Evolutionary conservation across 2,888 invertebrate genomes (phyloP).

Genomic region (Gymnosoma rotundatum): DNA sequence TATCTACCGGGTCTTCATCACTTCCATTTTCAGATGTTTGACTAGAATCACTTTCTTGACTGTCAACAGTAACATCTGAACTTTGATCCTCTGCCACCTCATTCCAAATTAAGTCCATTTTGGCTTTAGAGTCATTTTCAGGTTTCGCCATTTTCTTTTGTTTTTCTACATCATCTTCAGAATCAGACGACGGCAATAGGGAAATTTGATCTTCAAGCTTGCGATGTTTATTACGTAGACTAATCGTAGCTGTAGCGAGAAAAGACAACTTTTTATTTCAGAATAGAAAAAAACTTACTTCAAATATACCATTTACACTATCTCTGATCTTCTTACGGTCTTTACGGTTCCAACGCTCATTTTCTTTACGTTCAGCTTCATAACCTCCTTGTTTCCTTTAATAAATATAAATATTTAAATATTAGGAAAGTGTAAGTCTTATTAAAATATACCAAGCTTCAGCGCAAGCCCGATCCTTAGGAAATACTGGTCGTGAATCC

Average conservation of each 20-base stretch:
- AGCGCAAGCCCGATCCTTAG: constrained; percentile 94
- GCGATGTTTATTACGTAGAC: constrained; percentile 76
- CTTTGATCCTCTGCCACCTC: constrained; percentile 69
- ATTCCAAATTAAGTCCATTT: constrained; percentile 70
- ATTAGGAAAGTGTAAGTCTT: background rate
- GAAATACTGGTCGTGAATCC: constrained; percentile 95
- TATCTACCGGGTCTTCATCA: constrained; percentile 39
- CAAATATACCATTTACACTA: constrained; percentile 78
- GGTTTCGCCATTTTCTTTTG: background rate
- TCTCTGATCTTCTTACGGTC: constrained; percentile 80
- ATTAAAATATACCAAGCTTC: constrained; percentile 92
- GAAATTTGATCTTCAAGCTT: constrained; percentile 75
- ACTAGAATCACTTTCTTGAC: constrained; percentile 62
- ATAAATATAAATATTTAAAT: constrained; percentile 4
- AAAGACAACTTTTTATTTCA: background rate
- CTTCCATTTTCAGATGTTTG: constrained; percentile 28
- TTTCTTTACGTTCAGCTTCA: constrained; percentile 80
- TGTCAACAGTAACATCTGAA: constrained; percentile 36
- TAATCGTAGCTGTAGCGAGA: constrained; percentile 76
- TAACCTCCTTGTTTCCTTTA: constrained; percentile 81
- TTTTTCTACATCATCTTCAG: constrained; percentile 73
- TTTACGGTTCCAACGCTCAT: constrained; percentile 79
- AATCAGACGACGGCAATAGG: constrained; percentile 77
- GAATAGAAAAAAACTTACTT: no score
- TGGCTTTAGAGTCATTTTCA: constrained; percentile 38